Evolutionary conservation across 2,113 vertebrate species (phyloP).

Genomic region (Thunnus thynnus): DNA sequence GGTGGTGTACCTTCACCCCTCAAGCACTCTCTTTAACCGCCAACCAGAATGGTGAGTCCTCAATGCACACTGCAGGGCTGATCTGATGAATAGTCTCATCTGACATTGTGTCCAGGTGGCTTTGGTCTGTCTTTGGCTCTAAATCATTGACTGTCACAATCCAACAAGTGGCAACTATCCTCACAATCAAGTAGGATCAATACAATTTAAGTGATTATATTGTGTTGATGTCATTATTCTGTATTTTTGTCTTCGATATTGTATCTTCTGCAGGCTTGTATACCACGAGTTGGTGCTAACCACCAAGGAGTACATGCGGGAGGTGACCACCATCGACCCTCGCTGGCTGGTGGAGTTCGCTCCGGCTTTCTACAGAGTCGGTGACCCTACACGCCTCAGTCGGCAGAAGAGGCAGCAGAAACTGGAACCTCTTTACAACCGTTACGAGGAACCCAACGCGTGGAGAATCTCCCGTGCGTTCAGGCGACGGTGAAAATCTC

Average conservation of each 20-base stretch:
- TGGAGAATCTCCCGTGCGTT: slow-evolving; percentile 93
- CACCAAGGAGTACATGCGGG: slow-evolving; percentile 95
- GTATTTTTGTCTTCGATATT: no score
- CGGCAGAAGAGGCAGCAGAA: slow-evolving; percentile 94
- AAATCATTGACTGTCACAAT: no score
- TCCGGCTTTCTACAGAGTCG: slow-evolving; percentile 94
- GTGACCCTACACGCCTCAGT: slow-evolving; percentile 93
- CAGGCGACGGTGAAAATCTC: slow-evolving; percentile 84
- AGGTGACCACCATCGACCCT: slow-evolving; percentile 94
- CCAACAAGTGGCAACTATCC: neutral
- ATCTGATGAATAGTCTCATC: neutral
- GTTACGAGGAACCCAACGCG: slow-evolving; percentile 93
- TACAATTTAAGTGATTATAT: no score
- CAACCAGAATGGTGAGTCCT: slow-evolving; percentile 92
- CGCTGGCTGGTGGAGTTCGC: slow-evolving; percentile 95
- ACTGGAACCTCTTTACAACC: slow-evolving; percentile 92
- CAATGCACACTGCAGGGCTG: neutral
- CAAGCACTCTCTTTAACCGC: slow-evolving; percentile 94
- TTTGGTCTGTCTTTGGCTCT: no score
- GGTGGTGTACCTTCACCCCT: slow-evolving; percentile 93
- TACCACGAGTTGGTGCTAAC: slow-evolving; percentile 94
- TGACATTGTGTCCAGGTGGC: neutral
- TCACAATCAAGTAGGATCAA: neutral
- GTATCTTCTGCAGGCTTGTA: slow-evolving; percentile 86
- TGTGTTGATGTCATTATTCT: no score